Evolutionary conservation across 2,113 vertebrate species (phyloP), one percentile per base, ranked within the genome.

Genomic region (Solea senegalensis): DNA sequence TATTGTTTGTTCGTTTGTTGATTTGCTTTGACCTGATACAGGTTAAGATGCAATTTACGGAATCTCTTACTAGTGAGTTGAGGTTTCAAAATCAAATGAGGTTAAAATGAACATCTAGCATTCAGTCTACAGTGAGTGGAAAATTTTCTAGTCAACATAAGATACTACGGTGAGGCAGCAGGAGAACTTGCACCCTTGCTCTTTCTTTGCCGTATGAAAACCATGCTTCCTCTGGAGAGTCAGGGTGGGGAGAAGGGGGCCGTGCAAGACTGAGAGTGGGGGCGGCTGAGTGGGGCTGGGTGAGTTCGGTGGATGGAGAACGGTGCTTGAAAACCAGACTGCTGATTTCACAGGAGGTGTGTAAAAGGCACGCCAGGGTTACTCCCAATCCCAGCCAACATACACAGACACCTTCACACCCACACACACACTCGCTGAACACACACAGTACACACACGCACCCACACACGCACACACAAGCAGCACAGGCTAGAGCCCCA

Each of bases 1-100:
- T 39, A 54, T 69, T 57, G 55, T 44, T 34, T 64, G 54, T 15
- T 43, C 44, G 0, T 61, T 80, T 83, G 88, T 78, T 74, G 67
- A 80, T 83, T 89, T 86, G 84, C 84, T 90, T 85, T 80, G 88
- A 94, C 93, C 93, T 94, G 93, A 94, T 94, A 94, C 93, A 94
- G 93, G 93, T 93, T 91, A 94, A 92, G 85, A 91, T 90, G 89
- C 75, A 82, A 74, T 78, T 88, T 85, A 78, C 76, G 84, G 76
- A 83, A 84, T 86, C 76, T 82, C 78, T 87, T 70, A 74, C 67
- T 58, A 81, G 80, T 84, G 72, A 80, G 78, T 80, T 74, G 67
- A 77, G 67, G 78, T 86, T 74, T 81, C 46, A 78, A 90, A 86
- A 85, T 84, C 54, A 83, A 85, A 70, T 59, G 62, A 75, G 83